A percentile compares a stretch with the other conserved stretches of the same genome.
Evolutionary conservation across 1,140 invertebrate species (phyloP).

Genomic region (Zaprionus camerounensis): DNA sequence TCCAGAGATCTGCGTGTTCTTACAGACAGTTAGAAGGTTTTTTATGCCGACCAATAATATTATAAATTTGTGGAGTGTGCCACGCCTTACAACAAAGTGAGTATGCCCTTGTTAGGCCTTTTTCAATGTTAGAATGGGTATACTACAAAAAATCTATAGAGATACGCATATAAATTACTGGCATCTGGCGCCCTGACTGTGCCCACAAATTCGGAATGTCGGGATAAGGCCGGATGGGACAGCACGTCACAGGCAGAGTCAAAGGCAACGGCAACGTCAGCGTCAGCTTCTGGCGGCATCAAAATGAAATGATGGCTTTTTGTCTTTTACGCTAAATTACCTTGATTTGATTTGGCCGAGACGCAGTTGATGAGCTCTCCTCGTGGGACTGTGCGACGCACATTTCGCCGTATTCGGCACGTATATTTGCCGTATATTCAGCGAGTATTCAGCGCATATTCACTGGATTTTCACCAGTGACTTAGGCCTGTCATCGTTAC

Average conservation of each 20-base stretch:
- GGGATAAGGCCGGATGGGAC: conserved; percentile 4
- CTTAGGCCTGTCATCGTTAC: conserved; percentile 29
- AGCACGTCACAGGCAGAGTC: not conserved
- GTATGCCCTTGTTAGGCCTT: not conserved
- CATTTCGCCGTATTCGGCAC: not conserved
- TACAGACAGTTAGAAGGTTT: not conserved
- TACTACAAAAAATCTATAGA: conserved; percentile 6
- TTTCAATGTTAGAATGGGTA: not conserved
- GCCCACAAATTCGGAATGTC: conserved; percentile 13
- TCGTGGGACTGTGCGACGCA: not conserved
- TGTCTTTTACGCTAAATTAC: conserved; percentile 82
- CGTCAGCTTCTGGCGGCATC: conserved; percentile 26
- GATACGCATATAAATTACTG: conserved; percentile 36
- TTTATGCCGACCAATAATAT: too few species aligned
- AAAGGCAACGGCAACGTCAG: not conserved
- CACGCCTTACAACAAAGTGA: not conserved
- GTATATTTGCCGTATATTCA: not conserved
- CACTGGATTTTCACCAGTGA: conserved; percentile 9
- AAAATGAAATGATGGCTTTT: conserved; percentile 77
- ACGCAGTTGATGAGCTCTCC: conserved; percentile 48
- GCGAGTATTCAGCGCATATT: conserved; percentile 11
- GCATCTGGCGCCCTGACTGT: conserved; percentile 21
- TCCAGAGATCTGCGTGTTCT: not conserved
- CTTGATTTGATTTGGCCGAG: conserved; percentile 75
- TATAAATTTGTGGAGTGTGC: too few species aligned